Conservation (phyloP, 2,888 invertebrate genomes). For the Drosophila austrosaltans region DNA sequence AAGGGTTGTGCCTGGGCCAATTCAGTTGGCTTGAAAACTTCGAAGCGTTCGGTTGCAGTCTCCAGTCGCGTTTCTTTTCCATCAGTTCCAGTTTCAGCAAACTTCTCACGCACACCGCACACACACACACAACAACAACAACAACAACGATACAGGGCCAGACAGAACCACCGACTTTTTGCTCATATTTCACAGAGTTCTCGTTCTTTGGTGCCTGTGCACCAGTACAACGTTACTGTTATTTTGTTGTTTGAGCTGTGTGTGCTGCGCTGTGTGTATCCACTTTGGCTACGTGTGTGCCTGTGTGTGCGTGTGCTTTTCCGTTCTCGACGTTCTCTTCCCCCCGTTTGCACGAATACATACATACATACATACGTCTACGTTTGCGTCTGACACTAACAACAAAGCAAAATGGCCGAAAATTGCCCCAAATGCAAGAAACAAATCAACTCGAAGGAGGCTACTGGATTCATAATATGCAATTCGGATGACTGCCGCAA, state of each 20-base stretch:
- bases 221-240: conserved; percentile 20
- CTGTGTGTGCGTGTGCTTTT: conserved; percentile 34
- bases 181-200: conserved; percentile 38
- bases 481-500: conserved; percentile 78
- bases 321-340: conserved; percentile 37
- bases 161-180: conserved; percentile 36
- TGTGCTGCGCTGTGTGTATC: background rate
- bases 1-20: conserved; percentile 51
- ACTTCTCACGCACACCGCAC: conserved; percentile 67
- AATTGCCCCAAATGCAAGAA: conserved; percentile 81
- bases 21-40: conserved; percentile 81
- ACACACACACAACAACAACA: background rate
- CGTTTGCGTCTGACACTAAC: conserved; percentile 28
- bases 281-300: conserved; percentile 30
- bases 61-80: conserved; percentile 66
- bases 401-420: conserved; percentile 77
- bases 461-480: conserved; percentile 71
- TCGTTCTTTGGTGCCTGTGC: background rate
- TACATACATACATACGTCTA: conserved; percentile 33
- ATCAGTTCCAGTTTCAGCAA: conserved; percentile 61
- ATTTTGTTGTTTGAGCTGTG: conserved; percentile 18
- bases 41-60: conserved; percentile 75
- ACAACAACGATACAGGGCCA: conserved; percentile 27
- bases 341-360: conserved; percentile 47
- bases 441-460: conserved; percentile 77